Percentiles rank a stretch among this genome's conserved stretches.
These are phyloP conservation scores for Deroplatys truncata DNA, from an alignment of 2,888 invertebrate species.

Conservation along the genomic window DNA sequence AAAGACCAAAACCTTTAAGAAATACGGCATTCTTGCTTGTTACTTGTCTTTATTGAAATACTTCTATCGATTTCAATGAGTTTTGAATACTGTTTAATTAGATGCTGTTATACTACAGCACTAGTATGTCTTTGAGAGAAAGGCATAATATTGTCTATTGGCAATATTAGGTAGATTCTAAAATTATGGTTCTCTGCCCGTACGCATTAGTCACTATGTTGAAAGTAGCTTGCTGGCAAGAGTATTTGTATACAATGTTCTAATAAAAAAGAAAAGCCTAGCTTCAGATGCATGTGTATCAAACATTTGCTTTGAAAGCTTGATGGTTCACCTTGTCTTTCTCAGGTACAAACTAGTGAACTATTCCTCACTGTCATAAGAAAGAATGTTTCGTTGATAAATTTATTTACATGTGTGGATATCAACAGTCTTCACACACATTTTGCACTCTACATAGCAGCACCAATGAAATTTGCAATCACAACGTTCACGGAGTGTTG, in stretches of 20 bases:
- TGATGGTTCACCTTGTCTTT: background rate
- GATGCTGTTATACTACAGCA: background rate
- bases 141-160: background rate
- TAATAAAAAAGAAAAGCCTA: background rate
- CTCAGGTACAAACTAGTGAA: background rate
- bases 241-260: background rate
- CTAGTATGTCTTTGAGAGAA: background rate
- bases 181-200: background rate
- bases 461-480: conserved; percentile 96
- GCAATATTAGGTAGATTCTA: background rate
- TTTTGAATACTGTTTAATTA: background rate
- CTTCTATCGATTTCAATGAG: background rate
- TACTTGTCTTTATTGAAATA: background rate
- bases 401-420: conserved; percentile 28
- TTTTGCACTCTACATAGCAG: conserved; percentile 88
- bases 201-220: background rate
- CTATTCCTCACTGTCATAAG: background rate
- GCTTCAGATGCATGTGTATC: background rate
- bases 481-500: conserved; percentile 73
- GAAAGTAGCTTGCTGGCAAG: background rate
- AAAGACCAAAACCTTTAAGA: background rate
- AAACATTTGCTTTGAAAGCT: background rate
- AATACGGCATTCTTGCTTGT: background rate
- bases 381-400: background rate
- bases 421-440: conserved; percentile 51